phyloP scores from a whole-genome alignment of 2,797 vertebrate species.

The Semotilus atromaculatus region DNA sequence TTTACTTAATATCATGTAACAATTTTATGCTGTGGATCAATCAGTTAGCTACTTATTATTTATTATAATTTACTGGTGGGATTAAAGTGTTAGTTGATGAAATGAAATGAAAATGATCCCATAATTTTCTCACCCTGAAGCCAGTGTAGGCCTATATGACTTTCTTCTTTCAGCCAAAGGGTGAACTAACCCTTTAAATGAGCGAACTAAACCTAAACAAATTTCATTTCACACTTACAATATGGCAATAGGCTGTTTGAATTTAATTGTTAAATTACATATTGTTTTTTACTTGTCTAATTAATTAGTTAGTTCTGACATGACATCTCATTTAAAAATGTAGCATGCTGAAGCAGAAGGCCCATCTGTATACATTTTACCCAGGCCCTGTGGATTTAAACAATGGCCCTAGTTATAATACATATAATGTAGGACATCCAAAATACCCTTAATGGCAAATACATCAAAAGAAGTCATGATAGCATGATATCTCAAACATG shows the following conservation, averaged over 20 bases:
- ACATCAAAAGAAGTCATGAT: background rate
- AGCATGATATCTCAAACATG: constrained; percentile 1
- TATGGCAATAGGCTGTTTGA: background rate
- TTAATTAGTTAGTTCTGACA: background rate
- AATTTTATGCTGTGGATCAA: background rate
- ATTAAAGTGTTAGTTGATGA: too few relatives aligned
- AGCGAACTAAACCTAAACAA: background rate
- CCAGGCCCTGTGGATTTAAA: background rate
- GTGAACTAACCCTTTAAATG: too few relatives aligned
- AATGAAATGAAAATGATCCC: too few relatives aligned
- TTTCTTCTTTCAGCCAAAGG: too few relatives aligned
- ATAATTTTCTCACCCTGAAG: too few relatives aligned
- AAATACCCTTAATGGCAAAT: background rate
- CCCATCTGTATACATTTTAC: background rate
- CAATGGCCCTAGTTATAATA: background rate
- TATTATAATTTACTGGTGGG: background rate
- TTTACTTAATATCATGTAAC: background rate
- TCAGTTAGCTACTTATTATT: background rate
- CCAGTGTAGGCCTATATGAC: too few relatives aligned
- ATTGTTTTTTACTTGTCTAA: background rate
- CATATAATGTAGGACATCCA: background rate
- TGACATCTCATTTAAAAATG: background rate
- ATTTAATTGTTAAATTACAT: background rate
- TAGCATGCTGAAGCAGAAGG: background rate
- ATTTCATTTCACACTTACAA: too few relatives aligned